phyloP scores from a whole-genome alignment of 2,797 vertebrate species.

The Psittacula derbiana region DNA sequence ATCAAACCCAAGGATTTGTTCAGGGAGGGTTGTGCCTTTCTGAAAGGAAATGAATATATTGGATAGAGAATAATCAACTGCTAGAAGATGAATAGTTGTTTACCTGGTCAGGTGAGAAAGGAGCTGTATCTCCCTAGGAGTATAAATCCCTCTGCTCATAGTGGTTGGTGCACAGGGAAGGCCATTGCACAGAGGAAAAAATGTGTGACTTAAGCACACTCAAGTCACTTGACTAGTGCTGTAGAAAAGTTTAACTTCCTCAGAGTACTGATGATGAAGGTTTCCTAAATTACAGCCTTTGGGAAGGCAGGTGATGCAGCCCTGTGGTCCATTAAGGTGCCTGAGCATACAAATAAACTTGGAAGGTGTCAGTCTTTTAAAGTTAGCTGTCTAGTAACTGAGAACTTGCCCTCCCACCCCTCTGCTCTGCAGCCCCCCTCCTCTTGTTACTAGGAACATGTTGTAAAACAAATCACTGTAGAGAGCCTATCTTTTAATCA shows the following conservation, averaged over 20 bases:
- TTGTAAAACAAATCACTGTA: slow-evolving; percentile 14
- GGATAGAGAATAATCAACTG: not conserved
- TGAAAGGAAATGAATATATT: not conserved
- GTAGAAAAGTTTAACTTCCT: not conserved
- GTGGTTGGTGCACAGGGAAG: not conserved
- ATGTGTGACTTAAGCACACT: not conserved
- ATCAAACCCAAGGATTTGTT: not conserved
- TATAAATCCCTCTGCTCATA: not conserved
- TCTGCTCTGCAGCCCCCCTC: not conserved
- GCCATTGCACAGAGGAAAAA: not conserved
- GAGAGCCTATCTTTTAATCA: slow-evolving; percentile 61
- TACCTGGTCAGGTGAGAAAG: not conserved
- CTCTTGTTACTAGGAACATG: not conserved
- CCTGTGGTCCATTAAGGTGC: not conserved
- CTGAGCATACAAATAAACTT: slow-evolving; percentile 14
- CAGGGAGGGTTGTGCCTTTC: not conserved
- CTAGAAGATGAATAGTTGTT: not conserved
- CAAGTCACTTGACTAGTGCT: not conserved
- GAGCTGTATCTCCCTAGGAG: not conserved
- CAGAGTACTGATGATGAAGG: not conserved
- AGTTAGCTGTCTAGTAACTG: not conserved
- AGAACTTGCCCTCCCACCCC: not conserved
- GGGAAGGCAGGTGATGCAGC: not conserved
- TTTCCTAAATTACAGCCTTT: not conserved
- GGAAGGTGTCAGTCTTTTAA: not conserved